Percentiles rank a stretch among this genome's conserved stretches.
phyloP scores from a whole-genome alignment of 1,140 invertebrate genomes.

The Heliconius congener region DNA sequence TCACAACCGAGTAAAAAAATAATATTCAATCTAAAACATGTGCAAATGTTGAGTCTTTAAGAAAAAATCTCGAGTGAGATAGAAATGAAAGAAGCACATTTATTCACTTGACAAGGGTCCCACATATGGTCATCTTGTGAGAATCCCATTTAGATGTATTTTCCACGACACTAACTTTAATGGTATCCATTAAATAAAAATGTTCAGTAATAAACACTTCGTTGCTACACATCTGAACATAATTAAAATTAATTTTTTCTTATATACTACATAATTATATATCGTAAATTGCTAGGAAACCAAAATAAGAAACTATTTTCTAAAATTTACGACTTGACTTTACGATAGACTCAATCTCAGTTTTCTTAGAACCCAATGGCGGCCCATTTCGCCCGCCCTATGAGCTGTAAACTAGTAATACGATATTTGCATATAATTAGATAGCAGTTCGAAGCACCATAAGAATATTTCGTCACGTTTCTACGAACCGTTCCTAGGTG shows the following conservation, averaged over 20 bases:
- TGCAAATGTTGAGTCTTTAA: conserved; percentile 4
- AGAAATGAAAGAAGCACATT: conserved; percentile 32
- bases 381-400: neutral
- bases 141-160: conserved; percentile 30
- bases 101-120: conserved; percentile 57
- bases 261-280: too few relatives aligned
- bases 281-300: neutral
- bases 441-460: conserved; percentile 21
- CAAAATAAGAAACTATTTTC: neutral
- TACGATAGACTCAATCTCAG: neutral
- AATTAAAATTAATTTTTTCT: neutral
- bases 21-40: neutral
- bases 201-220: neutral
- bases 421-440: conserved; percentile 10
- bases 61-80: conserved; percentile 41
- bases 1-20: neutral
- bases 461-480: conserved; percentile 60
- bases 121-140: conserved; percentile 52
- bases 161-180: conserved; percentile 34
- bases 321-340: neutral
- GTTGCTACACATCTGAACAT: neutral
- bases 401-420: conserved; percentile 2
- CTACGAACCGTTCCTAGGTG: conserved; percentile 60
- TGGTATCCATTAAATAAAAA: neutral
- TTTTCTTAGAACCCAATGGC: neutral